Evolutionary conservation across 2,797 vertebrate species (phyloP).

Genomic region (Hoplostethus mediterraneus): DNA sequence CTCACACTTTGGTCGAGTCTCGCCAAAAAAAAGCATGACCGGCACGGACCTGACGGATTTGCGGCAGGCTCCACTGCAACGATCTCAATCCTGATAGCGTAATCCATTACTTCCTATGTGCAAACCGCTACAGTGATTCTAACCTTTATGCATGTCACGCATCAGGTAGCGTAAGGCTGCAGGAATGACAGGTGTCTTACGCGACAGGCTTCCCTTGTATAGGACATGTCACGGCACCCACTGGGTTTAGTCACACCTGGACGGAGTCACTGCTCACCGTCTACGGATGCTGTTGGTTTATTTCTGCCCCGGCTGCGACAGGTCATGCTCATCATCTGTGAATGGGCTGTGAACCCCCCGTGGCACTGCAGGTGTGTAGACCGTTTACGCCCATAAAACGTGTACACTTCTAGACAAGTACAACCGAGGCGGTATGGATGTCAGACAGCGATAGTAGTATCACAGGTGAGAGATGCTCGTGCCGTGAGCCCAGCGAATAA

Average conservation of each 20-base stretch:
- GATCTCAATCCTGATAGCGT: neutral
- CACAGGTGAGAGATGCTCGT: neutral
- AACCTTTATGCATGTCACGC: constrained; percentile 1
- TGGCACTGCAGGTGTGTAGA: constrained; percentile 62
- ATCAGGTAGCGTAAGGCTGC: constrained; percentile 17
- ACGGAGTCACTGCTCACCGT: constrained; percentile 53
- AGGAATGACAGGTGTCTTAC: constrained; percentile 39
- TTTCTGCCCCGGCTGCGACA: constrained; percentile 42
- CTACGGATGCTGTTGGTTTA: constrained; percentile 42
- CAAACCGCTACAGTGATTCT: neutral
- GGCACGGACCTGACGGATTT: neutral
- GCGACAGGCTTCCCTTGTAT: constrained; percentile 11
- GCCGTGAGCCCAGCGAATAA: constrained; percentile 39
- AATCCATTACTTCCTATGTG: neutral
- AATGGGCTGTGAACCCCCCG: constrained; percentile 47
- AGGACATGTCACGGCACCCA: constrained; percentile 25
- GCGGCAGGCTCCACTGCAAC: neutral
- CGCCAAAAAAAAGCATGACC: neutral
- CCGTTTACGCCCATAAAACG: neutral
- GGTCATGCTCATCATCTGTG: neutral
- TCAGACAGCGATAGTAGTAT: neutral
- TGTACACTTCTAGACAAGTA: neutral
- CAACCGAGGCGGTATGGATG: neutral
- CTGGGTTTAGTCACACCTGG: constrained; percentile 63
- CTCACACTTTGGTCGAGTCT: neutral